phyloP scores from a whole-genome alignment of 2,113 vertebrate genomes.

The Barnardius zonarius region DNA sequence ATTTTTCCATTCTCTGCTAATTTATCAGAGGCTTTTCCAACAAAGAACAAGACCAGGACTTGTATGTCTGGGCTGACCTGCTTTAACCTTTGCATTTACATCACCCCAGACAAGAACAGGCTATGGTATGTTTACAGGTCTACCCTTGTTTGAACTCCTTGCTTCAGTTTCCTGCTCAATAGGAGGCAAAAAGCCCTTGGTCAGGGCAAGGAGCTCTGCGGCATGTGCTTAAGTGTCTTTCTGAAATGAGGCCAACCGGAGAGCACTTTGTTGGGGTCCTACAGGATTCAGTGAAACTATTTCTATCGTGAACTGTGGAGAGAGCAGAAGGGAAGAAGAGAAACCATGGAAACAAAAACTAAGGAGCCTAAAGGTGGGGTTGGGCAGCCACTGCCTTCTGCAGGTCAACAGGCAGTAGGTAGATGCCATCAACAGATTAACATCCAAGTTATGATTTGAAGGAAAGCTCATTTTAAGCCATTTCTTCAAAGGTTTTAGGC shows the following conservation, averaged over 20 bases:
- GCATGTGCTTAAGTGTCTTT: background rate
- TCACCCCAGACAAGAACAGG: background rate
- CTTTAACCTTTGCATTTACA: background rate
- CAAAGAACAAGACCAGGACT: background rate
- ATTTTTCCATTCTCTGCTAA: background rate
- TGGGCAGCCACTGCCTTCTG: background rate
- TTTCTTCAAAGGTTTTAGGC: background rate
- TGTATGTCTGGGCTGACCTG: background rate
- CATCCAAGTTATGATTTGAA: background rate
- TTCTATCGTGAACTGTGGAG: background rate
- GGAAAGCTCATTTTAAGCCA: background rate
- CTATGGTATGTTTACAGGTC: background rate
- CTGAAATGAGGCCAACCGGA: background rate
- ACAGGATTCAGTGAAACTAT: background rate
- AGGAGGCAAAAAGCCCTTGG: background rate
- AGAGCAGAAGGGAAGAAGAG: background rate
- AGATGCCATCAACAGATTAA: background rate
- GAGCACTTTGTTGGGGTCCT: background rate
- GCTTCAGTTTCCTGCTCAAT: background rate
- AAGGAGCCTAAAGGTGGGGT: background rate
- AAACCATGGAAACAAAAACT: background rate
- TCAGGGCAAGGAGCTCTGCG: background rate
- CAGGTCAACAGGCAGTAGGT: fast-evolving
- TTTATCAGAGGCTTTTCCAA: background rate
- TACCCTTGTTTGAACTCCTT: background rate